phyloP scores from a whole-genome alignment of 1,140 invertebrate species.

The Ditylenchus dipsaci region DNA sequence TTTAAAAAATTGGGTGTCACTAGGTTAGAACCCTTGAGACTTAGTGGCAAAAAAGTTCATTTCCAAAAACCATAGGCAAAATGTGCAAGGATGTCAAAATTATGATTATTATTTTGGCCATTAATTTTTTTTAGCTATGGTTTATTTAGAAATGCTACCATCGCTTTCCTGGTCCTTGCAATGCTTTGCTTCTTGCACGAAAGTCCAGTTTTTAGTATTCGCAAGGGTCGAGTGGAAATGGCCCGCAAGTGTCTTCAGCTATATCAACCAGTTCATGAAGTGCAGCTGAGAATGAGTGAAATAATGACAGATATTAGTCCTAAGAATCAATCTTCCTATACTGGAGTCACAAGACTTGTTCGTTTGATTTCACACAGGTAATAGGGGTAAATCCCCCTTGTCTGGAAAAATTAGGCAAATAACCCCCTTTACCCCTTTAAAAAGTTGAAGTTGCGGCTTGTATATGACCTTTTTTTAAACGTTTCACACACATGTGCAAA shows the following conservation, averaged over 20 bases:
- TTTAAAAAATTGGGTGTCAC: no score
- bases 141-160: conserved; percentile 32
- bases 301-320: background rate
- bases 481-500: no score
- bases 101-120: no score
- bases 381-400: no score
- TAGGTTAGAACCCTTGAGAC: no score
- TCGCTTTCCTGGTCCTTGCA: conserved; percentile 19
- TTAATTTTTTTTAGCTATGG: no score
- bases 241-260: conserved; percentile 22
- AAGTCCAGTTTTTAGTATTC: conserved; percentile 24
- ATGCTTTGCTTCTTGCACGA: conserved; percentile 13
- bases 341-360: background rate
- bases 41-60: no score
- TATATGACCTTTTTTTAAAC: no score
- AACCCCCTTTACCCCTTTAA: background rate
- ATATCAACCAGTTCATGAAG: conserved; percentile 22
- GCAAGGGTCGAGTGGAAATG: conserved; percentile 18
- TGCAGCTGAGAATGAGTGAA: conserved; percentile 7
- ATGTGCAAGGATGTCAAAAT: no score
- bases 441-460: background rate
- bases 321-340: background rate
- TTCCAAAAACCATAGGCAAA: no score
- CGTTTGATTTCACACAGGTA: conserved; percentile 14
- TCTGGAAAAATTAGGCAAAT: background rate